A percentile compares a stretch with the other conserved stretches of the same genome.
Conservation (phyloP, 2,888 invertebrate species). For the Mythimna lalbum region DNA sequence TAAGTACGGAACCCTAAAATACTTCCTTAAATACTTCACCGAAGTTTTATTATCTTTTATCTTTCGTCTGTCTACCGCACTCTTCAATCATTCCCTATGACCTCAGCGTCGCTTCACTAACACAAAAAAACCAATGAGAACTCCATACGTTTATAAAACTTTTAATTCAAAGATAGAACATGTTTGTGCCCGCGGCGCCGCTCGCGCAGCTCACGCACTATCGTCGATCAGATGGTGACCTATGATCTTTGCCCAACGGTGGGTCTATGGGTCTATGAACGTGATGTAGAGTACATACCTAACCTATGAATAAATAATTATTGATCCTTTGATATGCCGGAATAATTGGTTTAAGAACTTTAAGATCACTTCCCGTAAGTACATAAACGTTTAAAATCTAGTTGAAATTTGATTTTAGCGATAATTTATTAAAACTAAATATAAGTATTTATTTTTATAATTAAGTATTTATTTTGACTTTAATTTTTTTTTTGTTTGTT, state of each 20-base stretch:
- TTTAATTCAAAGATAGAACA: conserved; percentile 50
- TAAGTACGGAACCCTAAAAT: too few species aligned
- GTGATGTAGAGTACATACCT: conserved; percentile 20
- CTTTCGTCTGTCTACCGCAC: background rate
- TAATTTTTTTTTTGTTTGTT: too few species aligned
- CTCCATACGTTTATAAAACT: conserved; percentile 33
- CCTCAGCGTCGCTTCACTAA: conserved; percentile 34
- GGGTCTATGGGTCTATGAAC: conserved; percentile 40
- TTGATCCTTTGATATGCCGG: conserved; percentile 4
- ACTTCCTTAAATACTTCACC: conserved; percentile 4
- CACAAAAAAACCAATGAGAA: conserved; percentile 35
- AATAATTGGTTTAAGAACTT: background rate
- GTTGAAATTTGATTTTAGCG: background rate
- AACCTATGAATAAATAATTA: conserved; percentile 44
- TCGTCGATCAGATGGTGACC: conserved; percentile 56
- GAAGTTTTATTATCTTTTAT: conserved; percentile 26
- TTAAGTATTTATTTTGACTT: too few species aligned
- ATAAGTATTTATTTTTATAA: too few species aligned
- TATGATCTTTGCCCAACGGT: conserved; percentile 52
- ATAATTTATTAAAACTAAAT: background rate
- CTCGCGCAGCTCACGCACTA: conserved; percentile 49
- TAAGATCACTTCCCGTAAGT: background rate
- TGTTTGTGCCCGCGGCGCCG: conserved; percentile 53
- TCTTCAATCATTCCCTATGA: conserved; percentile 48
- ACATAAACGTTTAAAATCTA: background rate